Evolutionary conservation across 2,113 vertebrate genomes (phyloP), one percentile per base, ranked within the genome.

Genomic region (Oryzias javanicus): DNA sequence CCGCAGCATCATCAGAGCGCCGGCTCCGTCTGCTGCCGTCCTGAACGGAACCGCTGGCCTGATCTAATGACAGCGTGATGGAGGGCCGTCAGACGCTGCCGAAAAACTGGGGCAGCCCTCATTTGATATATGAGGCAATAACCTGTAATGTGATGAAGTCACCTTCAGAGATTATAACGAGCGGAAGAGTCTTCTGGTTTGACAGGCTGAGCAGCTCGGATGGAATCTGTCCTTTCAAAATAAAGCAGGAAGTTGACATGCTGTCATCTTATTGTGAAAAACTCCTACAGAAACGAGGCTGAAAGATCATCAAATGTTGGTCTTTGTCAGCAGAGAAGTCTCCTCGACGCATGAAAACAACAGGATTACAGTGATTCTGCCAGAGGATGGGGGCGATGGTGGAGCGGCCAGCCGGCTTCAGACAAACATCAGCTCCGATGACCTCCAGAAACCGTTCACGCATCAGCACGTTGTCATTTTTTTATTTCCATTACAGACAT

Each of bases 41-140:
- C 87, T 89, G 87, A 87, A 90, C 87, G 84, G 80, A 83, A 89
- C 83, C 89, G 84, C 71, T 55, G 70, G 70, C 80, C 80, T 94
- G 85, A 93, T 93, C 91, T 92, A 94, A 94, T 94, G 92, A 93
- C 81, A 85, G 88, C 89, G 88, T 92, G 90, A 93, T 79, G 72
- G 88, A 88, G 93, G 89, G 88, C 79, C 82, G 84, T 76, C 84
- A 76, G 87, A 77, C 87, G 74, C 80, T 84, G 73, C 78, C 79
- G 77, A 58, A 71, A 75, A 89, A 79, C 71, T 67, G 58, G 64
- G 86, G 73, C 81, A 86, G 83, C 79, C 50, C 42, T 75, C 77
- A 62, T 86, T 82, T 91, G 93, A 95, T 93, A 75, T 89, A 94
- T 89, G 90, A 92, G 85, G 89, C 88, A 80, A 94, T 93, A 93